Conservation (phyloP, 1,140 invertebrate species). For the Lordiphosa mommai region DNA sequence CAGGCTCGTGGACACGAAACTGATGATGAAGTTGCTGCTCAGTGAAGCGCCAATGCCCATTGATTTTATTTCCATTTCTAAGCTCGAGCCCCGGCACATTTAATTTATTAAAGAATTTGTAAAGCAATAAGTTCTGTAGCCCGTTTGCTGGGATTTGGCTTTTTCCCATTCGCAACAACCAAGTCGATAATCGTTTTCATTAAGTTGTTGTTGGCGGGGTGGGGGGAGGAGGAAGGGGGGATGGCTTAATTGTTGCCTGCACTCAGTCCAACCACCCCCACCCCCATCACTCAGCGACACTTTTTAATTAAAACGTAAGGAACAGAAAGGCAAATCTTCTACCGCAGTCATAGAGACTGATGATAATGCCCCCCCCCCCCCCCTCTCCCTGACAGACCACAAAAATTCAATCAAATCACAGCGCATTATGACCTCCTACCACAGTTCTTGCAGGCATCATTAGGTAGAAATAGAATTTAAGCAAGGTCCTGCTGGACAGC, state of each 20-base stretch:
- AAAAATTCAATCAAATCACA: slow-evolving; percentile 76
- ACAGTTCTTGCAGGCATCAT: no score
- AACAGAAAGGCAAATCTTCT: slow-evolving; percentile 17
- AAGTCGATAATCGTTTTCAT: slow-evolving; percentile 72
- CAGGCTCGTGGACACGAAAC: slow-evolving; percentile 29
- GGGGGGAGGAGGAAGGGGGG: slow-evolving; percentile 37
- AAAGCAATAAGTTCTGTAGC: slow-evolving; percentile 66
- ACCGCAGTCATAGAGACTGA: neutral
- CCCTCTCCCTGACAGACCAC: slow-evolving; percentile 32
- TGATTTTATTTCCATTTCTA: slow-evolving; percentile 38
- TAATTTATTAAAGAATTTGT: slow-evolving; percentile 77
- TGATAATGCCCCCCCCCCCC: neutral
- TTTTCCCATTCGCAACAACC: neutral
- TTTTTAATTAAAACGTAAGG: slow-evolving; percentile 73
- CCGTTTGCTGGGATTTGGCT: slow-evolving; percentile 24
- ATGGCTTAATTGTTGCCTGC: slow-evolving; percentile 57
- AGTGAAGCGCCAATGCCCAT: slow-evolving; percentile 41
- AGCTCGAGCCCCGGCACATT: slow-evolving; percentile 50
- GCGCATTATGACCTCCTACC: slow-evolving; percentile 18
- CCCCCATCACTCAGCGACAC: slow-evolving; percentile 54
- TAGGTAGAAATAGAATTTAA: neutral
- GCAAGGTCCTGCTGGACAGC: neutral
- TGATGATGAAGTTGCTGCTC: slow-evolving; percentile 60
- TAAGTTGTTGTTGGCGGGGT: slow-evolving; percentile 45
- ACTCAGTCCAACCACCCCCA: no score